Base-by-base conservation (phyloP, 2,797 vertebrate species). In the Gadopsis marmoratus region DNA sequence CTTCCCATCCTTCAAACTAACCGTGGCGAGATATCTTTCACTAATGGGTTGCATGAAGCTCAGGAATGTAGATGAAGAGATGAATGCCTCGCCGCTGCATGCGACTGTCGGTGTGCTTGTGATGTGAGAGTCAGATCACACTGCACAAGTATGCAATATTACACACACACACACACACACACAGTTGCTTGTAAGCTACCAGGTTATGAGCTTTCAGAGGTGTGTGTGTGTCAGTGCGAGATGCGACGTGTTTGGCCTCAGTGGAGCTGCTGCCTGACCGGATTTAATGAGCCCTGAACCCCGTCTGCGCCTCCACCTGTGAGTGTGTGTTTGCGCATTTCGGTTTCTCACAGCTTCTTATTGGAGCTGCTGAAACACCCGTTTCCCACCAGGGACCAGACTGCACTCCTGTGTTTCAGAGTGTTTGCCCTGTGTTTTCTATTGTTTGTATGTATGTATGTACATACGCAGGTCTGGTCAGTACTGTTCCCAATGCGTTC, bases 1-100 rank as follows among this genome's bases (percentile, higher is more conserved):
- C 70, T 68, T 84, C 61, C 79, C 74, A 81, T 77, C 78, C 87
- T 78, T 86, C 62, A 76, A 68, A 74, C 61, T 39, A 59, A 60
- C 76, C 64, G 53, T 63, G 54, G 33, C 77, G 71, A 83, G 75
- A 86, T 79, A 73, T 76, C 70, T 70, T 60, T 51, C 70, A 51
- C 60, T 86, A 87, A 87, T 89, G 75, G 88, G 70, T 82, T 83
- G 83, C 81, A 85, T 80, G 76, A 74, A 89, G 79, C 79, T 86
- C 67, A 76, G 88, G 86, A 93, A 94, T 93, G 87, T 68, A 92
- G 89, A 91, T 90, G 74, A 89, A 81, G 84, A 90, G 86, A 93
- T 89, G 86, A 86, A 83, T 71, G 56, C 62, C 37, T 78, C 47
- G 23, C 65, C 16, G 77, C 67, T 67, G 73, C 68, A 62, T 65